Base-by-base conservation (phyloP, 2,797 vertebrate genomes). In the Macroramphosus scolopax region DNA sequence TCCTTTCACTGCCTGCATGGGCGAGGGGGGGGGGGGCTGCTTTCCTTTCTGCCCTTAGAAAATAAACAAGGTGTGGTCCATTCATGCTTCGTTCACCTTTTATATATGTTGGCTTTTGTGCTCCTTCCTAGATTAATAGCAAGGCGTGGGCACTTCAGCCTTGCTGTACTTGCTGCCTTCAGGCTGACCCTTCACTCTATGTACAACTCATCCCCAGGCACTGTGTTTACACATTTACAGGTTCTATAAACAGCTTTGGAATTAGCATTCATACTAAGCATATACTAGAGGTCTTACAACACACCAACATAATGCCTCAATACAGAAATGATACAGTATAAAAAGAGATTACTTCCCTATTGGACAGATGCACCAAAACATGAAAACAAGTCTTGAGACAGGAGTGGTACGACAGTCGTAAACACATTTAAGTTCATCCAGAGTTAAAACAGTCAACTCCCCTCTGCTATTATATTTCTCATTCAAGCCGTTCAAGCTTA, bases 51-150 rank as follows among this genome's bases (percentile, higher is more conserved):
- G 47, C 25, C 24, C 46, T 60, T 41, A 50, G 33, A 73, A 59
- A 69, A 59, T 63, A 45, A 65, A n/a, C 0, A 36, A 61, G 63
- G 70, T 46, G 78, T 61, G 79, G 72, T 68, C 54, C 52, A 61
- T 65, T 76, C 45, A 75, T 30, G 55, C 53, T 48, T 62, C 59
- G 56, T 17, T 77, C 42, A 31, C 65, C 64, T 64, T 64, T 56
- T 50, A 41, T 62, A 72, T 46, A 40, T n/a, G 48, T 38, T 54
- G 3, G 40, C 72, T 37, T 75, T 62, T 67, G 71, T 77, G 71
- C 52, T 22, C 37, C 56, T 69, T 45, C 51, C 17, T 65, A 60
- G 46, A 58, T 69, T 61, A 65, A 80, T 34, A 68, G 33, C 12
- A 25, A 70, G 61, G 68, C 22, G 49, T 69, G 14, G 70, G 40